Conservation (phyloP, 2,113 vertebrate genomes). For the Bufo bufo region DNA sequence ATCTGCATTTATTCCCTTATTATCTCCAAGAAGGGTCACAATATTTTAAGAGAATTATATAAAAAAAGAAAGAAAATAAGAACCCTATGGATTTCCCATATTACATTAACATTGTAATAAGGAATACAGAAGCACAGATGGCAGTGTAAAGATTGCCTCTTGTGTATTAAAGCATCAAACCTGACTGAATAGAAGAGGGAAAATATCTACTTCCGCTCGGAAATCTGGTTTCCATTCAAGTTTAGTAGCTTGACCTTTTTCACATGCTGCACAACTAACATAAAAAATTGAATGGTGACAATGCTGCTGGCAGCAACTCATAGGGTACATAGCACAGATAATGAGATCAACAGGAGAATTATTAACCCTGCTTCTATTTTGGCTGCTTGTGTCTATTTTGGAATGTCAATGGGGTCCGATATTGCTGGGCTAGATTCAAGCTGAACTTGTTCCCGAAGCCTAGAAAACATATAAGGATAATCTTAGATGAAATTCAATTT, state of each 20-base stretch:
- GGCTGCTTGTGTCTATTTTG: slow-evolving; percentile 82
- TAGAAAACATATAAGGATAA: slow-evolving; percentile 79
- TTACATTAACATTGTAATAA: neutral
- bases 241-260: slow-evolving; percentile 32
- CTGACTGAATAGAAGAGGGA: neutral
- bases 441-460: slow-evolving; percentile 96
- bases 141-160: slow-evolving; percentile 17
- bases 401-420: slow-evolving; percentile 96
- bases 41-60: neutral
- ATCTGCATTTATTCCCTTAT: slow-evolving; percentile 33
- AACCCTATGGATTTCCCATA: neutral
- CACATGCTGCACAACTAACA: slow-evolving; percentile 31
- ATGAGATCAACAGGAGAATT: slow-evolving; percentile 76
- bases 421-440: slow-evolving; percentile 90
- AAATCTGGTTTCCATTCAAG: neutral
- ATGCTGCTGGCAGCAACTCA: slow-evolving; percentile 82
- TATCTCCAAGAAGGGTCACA: neutral
- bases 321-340: slow-evolving; percentile 82
- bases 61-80: neutral
- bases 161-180: slow-evolving; percentile 48
- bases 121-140: neutral
- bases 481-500: slow-evolving; percentile 72
- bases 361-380: slow-evolving; percentile 86
- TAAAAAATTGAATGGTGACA: slow-evolving; percentile 72
- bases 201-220: neutral